Evolutionary conservation across 2,888 invertebrate species (phyloP), one percentile per base, ranked within the genome.

Genomic region (Chaitophorus viminalis): DNA sequence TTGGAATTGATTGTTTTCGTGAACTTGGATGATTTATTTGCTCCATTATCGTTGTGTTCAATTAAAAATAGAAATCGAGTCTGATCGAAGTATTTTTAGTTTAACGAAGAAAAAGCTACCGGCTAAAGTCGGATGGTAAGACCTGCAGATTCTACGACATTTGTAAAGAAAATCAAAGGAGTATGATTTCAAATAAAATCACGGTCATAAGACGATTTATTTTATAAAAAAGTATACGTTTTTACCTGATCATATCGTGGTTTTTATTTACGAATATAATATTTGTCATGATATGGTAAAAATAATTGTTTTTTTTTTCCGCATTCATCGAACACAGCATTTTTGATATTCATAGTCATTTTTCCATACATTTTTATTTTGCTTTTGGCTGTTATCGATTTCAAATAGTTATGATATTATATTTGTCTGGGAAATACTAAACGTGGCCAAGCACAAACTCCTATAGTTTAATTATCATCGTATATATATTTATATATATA

Each of bases 391-490:
- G 39, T 46, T 81, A 72, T 82, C 52, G 72, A 72, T 72, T 72
- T 52, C 52, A 21, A 82, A 82, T 70, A 81, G 46, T 68, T 21
- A 31, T 46, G 68, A 46, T 74, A 70, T 82, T 54, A 39, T 60
- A 83, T 82, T 74, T 29, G 54, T 54, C 54, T 31, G n/a, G 36
- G 39, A 82, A 72, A 82, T 46, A 74, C 74, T 74, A 8, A 54
- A n/a, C 33, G 54, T 54, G 54, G 54, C 18, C 14, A 33, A 82
- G 72, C 75, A 39, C 36, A 29, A 74, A 83, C 74, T 36, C 29
- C 11, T 39, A n/a, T 29, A 29, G 75, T 60, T 60, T 60, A 75
- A 75, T 83, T 74, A 60, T 75, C 36, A 8, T 29, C 36, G 60
- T 39, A 60, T 65, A 36, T 65, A 79, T 65, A 79, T 52, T n/a